A percentile compares a stretch with the other conserved stretches of the same genome.
These are phyloP conservation scores for Lasioglossum malachurum DNA, from an alignment of 2,888 invertebrate genomes.

Conservation along the genomic window DNA sequence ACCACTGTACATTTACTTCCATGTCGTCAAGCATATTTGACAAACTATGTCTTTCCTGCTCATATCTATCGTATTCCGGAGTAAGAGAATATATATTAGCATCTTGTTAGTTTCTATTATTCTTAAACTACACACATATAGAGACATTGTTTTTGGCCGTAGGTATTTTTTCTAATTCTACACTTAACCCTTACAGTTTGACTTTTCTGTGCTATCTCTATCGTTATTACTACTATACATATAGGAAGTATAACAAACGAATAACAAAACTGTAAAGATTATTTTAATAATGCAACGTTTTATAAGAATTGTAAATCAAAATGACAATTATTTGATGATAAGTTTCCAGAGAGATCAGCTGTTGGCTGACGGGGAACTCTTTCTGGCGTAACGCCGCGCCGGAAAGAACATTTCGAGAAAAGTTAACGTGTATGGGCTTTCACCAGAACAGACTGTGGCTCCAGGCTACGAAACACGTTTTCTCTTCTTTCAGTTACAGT, in stretches of 20 bases:
- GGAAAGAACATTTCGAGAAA: constrained; percentile 55
- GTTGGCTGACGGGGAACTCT: constrained; percentile 48
- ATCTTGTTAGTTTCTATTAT: neutral
- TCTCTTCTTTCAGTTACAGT: constrained; percentile 62
- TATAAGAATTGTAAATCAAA: neutral
- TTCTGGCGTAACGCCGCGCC: constrained; percentile 47
- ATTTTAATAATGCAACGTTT: neutral
- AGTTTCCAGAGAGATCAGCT: constrained; percentile 42
- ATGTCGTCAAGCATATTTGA: neutral
- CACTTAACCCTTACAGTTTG: neutral
- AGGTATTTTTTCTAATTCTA: neutral
- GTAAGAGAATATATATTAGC: neutral
- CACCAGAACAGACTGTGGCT: constrained; percentile 62
- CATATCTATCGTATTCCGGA: neutral
- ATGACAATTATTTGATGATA: constrained; percentile 1
- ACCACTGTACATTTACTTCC: neutral
- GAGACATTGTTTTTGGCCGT: constrained; percentile 8
- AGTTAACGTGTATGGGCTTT: constrained; percentile 66
- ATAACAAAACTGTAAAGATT: neutral
- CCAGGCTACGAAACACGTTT: constrained; percentile 61
- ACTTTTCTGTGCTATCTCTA: neutral
- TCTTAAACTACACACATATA: neutral
- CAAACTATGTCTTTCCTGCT: neutral
- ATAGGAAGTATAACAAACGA: neutral
- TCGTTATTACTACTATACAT: neutral